Base-by-base conservation (phyloP, 2,113 vertebrate species). In the Formicarius rufipectus region DNA sequence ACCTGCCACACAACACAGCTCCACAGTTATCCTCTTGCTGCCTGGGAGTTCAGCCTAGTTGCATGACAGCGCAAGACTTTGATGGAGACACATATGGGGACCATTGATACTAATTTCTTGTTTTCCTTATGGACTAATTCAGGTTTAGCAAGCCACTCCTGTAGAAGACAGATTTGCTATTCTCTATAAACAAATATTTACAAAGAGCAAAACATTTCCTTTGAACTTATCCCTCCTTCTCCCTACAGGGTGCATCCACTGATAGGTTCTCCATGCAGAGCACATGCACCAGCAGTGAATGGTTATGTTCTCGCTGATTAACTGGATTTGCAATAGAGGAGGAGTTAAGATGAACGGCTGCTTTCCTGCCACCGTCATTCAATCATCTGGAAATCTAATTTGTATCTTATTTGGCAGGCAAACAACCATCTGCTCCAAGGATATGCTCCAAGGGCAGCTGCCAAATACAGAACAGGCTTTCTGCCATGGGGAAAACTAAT, bases 381-480 rank as follows among this genome's bases (percentile, higher is more conserved):
- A 97, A 94, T 98, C 97, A 98, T 97, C 97, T 98, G 97, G 91
- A 97, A 98, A 98, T 96, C 96, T 96, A 97, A 97, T 98, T 97
- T 97, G 95, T 97, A 91, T 95, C 91, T 89, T 94, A 83, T 89
- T 95, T 96, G 95, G 96, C 95, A 95, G 95, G 96, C 94, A 90
- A 90, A 56, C 91, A 94, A 95, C 97, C 98, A 98, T 98, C 98
- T 98, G 97, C 97, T 98, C 83, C 67, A 79, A 92, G 97, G 95
- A 95, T 97, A 96, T 71, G 53, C 96, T 97, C 94, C 97, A 98
- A 95, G 79, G 95, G 72, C 97, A 97, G 93, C 92, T 96, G 96
- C 97, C 97, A 98, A 97, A 90, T 64, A 89, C 75, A 81, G 89
- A 95, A 90, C 74, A 89, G 91, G 94, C 87, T 96, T 91, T 97